phyloP scores from a whole-genome alignment of 1,140 invertebrate genomes.

The Drosophila santomea region DNA sequence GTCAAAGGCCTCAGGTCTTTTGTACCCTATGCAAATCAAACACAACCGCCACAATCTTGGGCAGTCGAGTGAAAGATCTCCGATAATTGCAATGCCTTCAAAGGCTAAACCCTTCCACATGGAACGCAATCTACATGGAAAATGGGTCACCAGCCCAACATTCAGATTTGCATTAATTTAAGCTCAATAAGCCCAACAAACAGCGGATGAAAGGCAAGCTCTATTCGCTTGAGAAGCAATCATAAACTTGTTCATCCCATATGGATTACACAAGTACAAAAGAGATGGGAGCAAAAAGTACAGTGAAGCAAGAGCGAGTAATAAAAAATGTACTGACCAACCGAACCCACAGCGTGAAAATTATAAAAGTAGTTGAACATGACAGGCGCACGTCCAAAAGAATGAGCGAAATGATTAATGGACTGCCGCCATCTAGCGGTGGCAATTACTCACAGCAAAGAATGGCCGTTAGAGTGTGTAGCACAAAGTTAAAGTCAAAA shows the following conservation, averaged over 20 bases:
- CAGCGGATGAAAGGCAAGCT: constrained; percentile 17
- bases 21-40: constrained; percentile 68
- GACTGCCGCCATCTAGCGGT: constrained; percentile 30
- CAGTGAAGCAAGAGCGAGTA: constrained; percentile 3
- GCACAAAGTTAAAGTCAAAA: background rate
- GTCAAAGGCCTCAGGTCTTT: constrained; percentile 55
- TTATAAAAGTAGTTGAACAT: constrained; percentile 79
- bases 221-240: constrained; percentile 10
- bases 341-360: constrained; percentile 54
- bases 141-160: constrained; percentile 25
- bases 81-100: constrained; percentile 65
- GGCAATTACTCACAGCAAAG: constrained; percentile 18
- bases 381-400: constrained; percentile 67
- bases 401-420: constrained; percentile 65
- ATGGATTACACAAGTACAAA: constrained; percentile 21
- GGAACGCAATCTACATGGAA: constrained; percentile 5
- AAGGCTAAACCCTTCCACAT: constrained; percentile 9
- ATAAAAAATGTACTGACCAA: constrained; percentile 63
- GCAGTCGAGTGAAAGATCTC: constrained; percentile 70
- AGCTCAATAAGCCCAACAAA: constrained; percentile 47
- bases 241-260: constrained; percentile 32
- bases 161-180: constrained; percentile 61
- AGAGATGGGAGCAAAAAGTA: background rate
- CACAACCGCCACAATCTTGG: constrained; percentile 40
- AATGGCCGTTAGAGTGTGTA: background rate